phyloP scores from a whole-genome alignment of 2,888 invertebrate genomes.

The Cheilosia urbana region DNA sequence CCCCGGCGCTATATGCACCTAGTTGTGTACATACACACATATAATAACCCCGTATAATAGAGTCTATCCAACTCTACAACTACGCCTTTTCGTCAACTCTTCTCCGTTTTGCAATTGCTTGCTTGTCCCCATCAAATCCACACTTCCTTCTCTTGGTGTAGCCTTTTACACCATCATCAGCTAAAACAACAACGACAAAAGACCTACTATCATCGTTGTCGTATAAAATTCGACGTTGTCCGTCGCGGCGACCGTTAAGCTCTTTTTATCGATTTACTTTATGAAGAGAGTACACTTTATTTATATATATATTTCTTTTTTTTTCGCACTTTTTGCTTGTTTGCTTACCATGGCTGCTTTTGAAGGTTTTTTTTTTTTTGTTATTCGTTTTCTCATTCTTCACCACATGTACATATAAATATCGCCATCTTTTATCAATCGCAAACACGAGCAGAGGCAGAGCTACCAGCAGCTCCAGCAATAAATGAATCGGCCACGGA shows the following conservation, averaged over 20 bases:
- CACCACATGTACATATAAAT: conserved; percentile 10
- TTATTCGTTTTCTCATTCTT: not conserved
- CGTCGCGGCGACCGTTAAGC: conserved; percentile 74
- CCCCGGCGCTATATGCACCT: conserved; percentile 45
- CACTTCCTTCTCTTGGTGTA: conserved; percentile 31
- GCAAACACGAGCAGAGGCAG: conserved; percentile 32
- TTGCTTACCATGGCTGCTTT: conserved; percentile 61
- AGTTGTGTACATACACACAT: not conserved
- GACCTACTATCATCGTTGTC: conserved; percentile 64
- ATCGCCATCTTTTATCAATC: conserved; percentile 70
- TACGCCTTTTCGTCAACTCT: conserved; percentile 66
- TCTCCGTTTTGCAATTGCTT: conserved; percentile 68
- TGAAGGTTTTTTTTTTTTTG: conserved; percentile 44
- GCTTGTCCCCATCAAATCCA: conserved; percentile 10
- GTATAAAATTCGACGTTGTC: conserved; percentile 70
- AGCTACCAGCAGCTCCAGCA: conserved; percentile 30
- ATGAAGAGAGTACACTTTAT: conserved; percentile 61
- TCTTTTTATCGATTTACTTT: conserved; percentile 72
- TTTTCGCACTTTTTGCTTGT: conserved; percentile 53
- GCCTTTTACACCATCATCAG: conserved; percentile 52
- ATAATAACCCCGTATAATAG: conserved; percentile 35
- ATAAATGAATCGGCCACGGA: conserved; percentile 55
- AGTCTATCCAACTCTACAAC: conserved; percentile 49
- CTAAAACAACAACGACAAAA: conserved; percentile 50
- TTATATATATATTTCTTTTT: conserved; percentile 30